Evolutionary conservation across 2,888 invertebrate genomes (phyloP), one percentile per base, ranked within the genome.

Genomic region (Yponomeuta cagnagella): DNA sequence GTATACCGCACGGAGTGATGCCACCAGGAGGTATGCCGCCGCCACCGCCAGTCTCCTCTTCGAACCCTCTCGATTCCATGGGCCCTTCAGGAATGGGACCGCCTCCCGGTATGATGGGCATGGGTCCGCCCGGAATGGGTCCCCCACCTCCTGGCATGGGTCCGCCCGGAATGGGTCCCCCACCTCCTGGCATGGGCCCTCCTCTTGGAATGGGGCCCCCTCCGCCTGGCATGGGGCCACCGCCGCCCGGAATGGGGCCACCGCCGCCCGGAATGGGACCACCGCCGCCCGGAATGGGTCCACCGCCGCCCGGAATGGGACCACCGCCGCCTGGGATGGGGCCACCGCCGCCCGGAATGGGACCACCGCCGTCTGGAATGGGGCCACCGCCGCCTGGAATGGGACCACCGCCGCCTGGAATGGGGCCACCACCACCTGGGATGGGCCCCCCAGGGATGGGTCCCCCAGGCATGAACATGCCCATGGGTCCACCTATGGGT

Each of bases 31-130:
- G 71, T 70, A 78, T 79, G 74, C 80, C 74, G 5, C 79, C 79
- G 15, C 80, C 80, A 63, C 77, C 80, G 0, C 83, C 84, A 81
- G 86, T 77, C 0, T 86, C 88, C 1, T 83, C 89, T 72, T 75
- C 43, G 15, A 69, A 69, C 74, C 76, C 10, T 73, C 52, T 12
- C 52, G 52, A 58, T 15, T 12, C 71, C 65, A 72, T 70, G 9
- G 74, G 73, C 5, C 78, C 77, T 5, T 76, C 76, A 9, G 76
- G 75, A 9, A 76, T 75, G 71, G 75, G 76, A 9, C 72, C 72
- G 5, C 73, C 73, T 30, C 64, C 75, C 30, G 73, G 70, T 58
- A 70, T 70, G 70, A 63, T 70, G 71, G 71, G 70, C 75, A 68
- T 48, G 71, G 71, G 43, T 72, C 75, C 65, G 71, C 70, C 43